Evolutionary conservation across 2,888 invertebrate genomes (phyloP).

Genomic region (Spilosoma lubricipeda): DNA sequence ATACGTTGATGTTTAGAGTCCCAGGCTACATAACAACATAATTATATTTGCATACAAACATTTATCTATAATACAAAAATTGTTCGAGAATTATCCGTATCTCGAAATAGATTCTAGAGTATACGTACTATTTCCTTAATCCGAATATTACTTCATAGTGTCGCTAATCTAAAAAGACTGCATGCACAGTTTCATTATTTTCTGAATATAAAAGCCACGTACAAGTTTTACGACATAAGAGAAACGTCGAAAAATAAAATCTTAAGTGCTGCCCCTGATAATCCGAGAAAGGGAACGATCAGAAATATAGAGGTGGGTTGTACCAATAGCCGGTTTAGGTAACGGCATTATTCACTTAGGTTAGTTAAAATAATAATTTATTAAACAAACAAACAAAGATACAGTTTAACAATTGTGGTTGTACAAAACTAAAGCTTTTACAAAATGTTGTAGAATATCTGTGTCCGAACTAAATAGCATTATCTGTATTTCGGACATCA

Average conservation of each 20-base stretch:
- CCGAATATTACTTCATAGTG: not conserved
- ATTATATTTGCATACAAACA: not conserved
- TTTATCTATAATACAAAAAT: not conserved
- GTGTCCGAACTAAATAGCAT: too few species aligned
- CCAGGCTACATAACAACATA: too few species aligned
- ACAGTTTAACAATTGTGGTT: too few species aligned
- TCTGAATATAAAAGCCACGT: constrained; percentile 63
- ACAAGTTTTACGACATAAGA: constrained; percentile 64
- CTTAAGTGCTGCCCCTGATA: constrained; percentile 73
- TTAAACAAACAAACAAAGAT: too few species aligned
- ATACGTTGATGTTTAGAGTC: too few species aligned
- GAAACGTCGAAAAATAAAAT: constrained; percentile 71
- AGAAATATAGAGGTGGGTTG: constrained; percentile 56
- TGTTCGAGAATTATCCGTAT: too few species aligned
- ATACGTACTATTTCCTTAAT: not conserved
- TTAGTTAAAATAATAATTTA: too few species aligned
- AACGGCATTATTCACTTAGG: not conserved
- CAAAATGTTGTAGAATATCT: not conserved
- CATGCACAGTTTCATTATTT: constrained; percentile 32
- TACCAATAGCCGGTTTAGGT: constrained; percentile 21
- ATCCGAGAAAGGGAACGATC: constrained; percentile 67
- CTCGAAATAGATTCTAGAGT: not conserved
- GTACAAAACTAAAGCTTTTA: too few species aligned
- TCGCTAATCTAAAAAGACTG: constrained; percentile 13
- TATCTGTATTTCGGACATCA: too few species aligned